Conservation (phyloP, 2,113 vertebrate genomes). For the Ariopsis seemanni region DNA sequence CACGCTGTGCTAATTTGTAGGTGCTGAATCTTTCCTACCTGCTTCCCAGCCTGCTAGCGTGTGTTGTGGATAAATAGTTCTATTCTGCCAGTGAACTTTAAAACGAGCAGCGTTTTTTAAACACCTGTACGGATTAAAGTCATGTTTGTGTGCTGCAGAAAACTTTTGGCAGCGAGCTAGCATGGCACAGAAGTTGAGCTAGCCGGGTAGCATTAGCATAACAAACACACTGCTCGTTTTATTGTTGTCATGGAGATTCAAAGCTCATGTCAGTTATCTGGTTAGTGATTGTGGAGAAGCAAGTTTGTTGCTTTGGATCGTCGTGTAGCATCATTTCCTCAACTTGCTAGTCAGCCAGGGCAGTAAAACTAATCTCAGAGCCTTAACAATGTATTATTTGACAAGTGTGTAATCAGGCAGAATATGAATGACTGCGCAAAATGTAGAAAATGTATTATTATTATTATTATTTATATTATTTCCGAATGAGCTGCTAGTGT, state of each 20-base stretch:
- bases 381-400: no score
- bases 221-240: neutral
- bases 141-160: neutral
- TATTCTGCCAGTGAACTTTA: no score
- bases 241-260: neutral
- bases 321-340: neutral
- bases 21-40: conserved; percentile 9
- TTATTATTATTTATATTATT: no score
- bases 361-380: neutral
- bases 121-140: neutral
- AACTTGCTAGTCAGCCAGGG: neutral
- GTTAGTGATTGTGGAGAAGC: neutral
- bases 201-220: neutral
- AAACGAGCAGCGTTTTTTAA: neutral
- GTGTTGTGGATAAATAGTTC: no score
- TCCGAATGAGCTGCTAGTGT: no score
- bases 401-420: no score
- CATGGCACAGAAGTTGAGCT: neutral
- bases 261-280: neutral
- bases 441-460: neutral
- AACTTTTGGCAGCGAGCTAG: conserved; percentile 6
- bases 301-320: neutral
- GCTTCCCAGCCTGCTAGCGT: conserved; percentile 38
- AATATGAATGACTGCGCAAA: neutral
- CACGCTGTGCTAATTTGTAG: neutral